These are phyloP conservation scores for Parnassius apollo DNA, from an alignment of 2,888 invertebrate genomes.

Conservation along the genomic window DNA sequence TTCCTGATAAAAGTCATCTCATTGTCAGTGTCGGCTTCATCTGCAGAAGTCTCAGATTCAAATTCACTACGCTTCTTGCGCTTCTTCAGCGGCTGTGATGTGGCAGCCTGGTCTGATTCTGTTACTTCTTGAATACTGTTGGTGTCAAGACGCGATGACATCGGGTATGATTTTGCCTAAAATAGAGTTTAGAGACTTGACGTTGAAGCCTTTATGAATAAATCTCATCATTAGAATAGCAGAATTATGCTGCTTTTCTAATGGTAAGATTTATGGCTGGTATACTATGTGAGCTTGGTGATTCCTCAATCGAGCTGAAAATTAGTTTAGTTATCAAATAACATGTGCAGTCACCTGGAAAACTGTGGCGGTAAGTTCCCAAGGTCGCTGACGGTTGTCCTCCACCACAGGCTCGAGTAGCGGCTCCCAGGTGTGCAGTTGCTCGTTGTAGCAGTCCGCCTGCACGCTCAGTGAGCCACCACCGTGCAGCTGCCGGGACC, in stretches of 20 bases:
- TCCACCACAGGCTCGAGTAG: conserved; percentile 87
- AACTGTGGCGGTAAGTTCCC: conserved; percentile 85
- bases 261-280: too few species aligned
- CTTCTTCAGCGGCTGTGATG: conserved; percentile 46
- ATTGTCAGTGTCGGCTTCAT: conserved; percentile 79
- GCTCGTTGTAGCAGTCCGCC: conserved; percentile 84
- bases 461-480: conserved; percentile 62
- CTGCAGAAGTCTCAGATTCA: conserved; percentile 81
- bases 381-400: conserved; percentile 85
- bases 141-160: conserved; percentile 68
- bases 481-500: conserved; percentile 83
- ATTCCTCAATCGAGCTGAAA: too few species aligned
- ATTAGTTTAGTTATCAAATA: too few species aligned
- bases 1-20: conserved; percentile 83
- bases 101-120: conserved; percentile 42
- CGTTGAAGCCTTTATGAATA: too few species aligned
- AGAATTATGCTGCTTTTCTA: too few species aligned
- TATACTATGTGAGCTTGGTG: too few species aligned
- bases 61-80: conserved; percentile 64
- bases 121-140: conserved; percentile 47
- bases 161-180: conserved; percentile 81
- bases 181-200: conserved; percentile 25
- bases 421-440: conserved; percentile 90
- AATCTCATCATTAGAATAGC: too few species aligned
- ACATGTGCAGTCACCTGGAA: conserved; percentile 66